Base-by-base conservation (phyloP, 2,888 invertebrate genomes). In the Ditylenchus weischeri region DNA sequence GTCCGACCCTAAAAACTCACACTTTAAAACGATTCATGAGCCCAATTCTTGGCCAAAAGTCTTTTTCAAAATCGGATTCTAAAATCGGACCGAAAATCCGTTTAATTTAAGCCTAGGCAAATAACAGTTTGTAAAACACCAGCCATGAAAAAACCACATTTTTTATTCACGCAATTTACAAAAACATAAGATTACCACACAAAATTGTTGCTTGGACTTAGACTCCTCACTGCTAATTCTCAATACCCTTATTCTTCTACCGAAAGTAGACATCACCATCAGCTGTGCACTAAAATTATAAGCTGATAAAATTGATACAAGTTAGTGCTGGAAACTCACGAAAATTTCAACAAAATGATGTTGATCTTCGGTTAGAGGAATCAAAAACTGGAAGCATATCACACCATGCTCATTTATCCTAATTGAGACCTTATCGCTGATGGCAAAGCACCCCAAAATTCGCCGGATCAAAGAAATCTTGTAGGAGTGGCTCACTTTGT, bases 321-420 rank as follows among this genome's bases (percentile, higher is more conserved):
- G 7, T 15, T 23, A 2, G 23, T 54, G 7, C 7, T 18, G 1
- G 8, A 7, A 54, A 54, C 49, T 57, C n/a, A 70, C 70, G 48
- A 57, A 70, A 21, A 70, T 69, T 49, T 70, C 70, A 18, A 70
- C 62, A 54, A 65, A 70, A 10, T 65, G 62, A 23, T 57, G 63
- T 48, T 71, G 63, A 29, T 51, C 15, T 19, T 57, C 71, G 29
- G 35, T 62, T n/a, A 66, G 69, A 7, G 61, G 65, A 11, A 71
- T 62, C 18, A 71, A 48, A 21, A 71, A 63, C 35, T 71, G 71
- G 21, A 57, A 48, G 35, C 61, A 47, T 18, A 71, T 57, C n/a
- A 66, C 65, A 21, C 69, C 69, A 19, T 62, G 47, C 7, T 29
- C 29, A 58, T 71, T 69, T 43, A 71, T 66, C 11, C 69, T 62